phyloP scores from a whole-genome alignment of 2,113 vertebrate genomes.

The Sinocyclocheilus grahami region DNA sequence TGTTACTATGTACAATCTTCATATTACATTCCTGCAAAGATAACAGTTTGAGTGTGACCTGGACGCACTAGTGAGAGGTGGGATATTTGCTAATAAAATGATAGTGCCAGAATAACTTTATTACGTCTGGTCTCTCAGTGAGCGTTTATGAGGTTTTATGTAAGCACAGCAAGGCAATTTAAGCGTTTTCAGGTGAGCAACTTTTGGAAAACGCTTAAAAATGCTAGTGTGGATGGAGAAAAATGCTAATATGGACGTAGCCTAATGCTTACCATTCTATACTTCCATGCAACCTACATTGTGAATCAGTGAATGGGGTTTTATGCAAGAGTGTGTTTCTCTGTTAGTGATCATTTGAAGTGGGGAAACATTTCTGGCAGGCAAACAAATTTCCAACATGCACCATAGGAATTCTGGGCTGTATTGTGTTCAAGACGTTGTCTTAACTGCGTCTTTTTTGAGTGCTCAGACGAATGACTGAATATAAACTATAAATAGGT shows the following conservation, averaged over 20 bases:
- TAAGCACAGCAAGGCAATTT: neutral
- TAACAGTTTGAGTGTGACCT: no score
- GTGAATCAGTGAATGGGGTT: conserved; percentile 47
- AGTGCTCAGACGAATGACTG: neutral
- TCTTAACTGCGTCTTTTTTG: neutral
- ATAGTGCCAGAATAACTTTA: no score
- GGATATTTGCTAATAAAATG: no score
- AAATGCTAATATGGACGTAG: neutral
- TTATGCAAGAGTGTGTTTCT: conserved; percentile 43
- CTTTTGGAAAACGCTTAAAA: neutral
- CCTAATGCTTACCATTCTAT: conserved; percentile 34
- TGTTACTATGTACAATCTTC: no score
- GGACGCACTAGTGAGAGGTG: no score
- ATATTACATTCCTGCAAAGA: no score
- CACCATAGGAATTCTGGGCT: conserved; percentile 80
- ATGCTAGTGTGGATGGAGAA: neutral
- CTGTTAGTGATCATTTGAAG: conserved; percentile 54
- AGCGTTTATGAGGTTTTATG: no score
- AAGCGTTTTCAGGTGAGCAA: no score
- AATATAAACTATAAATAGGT: neutral
- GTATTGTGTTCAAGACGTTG: neutral
- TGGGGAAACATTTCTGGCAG: conserved; percentile 68
- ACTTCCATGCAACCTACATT: conserved; percentile 54
- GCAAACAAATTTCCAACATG: conserved; percentile 78
- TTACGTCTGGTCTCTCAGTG: no score